phyloP scores from a whole-genome alignment of 1,140 invertebrate species.

The Drosophila pachea region DNA sequence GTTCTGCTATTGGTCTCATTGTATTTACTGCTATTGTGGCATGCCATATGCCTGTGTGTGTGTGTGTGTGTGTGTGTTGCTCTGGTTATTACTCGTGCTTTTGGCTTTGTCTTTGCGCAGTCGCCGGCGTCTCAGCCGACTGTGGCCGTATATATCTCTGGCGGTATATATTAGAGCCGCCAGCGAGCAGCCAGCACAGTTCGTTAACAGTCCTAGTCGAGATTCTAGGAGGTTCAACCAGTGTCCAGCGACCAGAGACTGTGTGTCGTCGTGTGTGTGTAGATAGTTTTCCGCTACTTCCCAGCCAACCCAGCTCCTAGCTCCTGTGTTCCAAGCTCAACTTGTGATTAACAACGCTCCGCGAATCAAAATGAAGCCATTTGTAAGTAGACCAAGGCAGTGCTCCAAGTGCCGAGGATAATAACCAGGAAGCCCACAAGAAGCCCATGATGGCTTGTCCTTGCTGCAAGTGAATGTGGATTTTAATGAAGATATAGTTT shows the following conservation, averaged over 20 bases:
- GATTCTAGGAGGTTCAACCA: conserved; percentile 79
- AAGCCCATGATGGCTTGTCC: too few species aligned
- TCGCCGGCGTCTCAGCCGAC: conserved; percentile 37
- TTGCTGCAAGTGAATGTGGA: too few species aligned
- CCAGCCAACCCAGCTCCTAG: conserved; percentile 30
- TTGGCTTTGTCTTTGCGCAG: conserved; percentile 18
- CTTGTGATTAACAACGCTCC: conserved; percentile 54
- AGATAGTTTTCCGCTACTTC: conserved; percentile 44
- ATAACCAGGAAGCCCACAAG: too few species aligned
- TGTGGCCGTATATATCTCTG: conserved; percentile 35
- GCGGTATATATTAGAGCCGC: conserved; percentile 76
- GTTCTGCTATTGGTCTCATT: conserved; percentile 67
- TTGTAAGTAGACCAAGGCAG: conserved; percentile 63
- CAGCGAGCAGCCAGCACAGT: conserved; percentile 74
- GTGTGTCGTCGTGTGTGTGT: conserved; percentile 58
- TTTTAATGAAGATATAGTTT: not conserved
- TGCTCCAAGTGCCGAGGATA: too few species aligned
- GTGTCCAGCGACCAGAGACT: conserved; percentile 57
- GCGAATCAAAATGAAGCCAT: conserved; percentile 66
- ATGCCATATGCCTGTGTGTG: not conserved
- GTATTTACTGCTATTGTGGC: conserved; percentile 33
- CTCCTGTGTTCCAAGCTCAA: conserved; percentile 23
- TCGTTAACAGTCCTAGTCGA: conserved; percentile 79
- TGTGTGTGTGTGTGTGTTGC: conserved; percentile 28
- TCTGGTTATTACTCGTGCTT: conserved; percentile 35